These are phyloP conservation scores for Sandelia bainsii DNA, from an alignment of 2,797 vertebrate species.

Conservation along the genomic window DNA sequence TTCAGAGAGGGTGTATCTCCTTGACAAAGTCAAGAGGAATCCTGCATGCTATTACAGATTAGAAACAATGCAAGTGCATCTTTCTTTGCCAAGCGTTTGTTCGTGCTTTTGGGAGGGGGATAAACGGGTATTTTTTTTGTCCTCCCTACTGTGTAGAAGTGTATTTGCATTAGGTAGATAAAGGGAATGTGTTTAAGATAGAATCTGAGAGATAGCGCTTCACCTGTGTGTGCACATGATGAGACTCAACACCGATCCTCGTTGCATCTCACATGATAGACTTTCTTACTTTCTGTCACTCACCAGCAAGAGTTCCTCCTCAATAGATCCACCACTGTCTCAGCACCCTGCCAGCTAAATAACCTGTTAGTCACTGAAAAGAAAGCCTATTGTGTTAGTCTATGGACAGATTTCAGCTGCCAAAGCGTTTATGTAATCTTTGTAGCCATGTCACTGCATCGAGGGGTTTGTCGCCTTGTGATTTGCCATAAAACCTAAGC, in stretches of 20 bases:
- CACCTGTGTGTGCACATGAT: conserved; percentile 49
- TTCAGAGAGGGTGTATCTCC: conserved; percentile 59
- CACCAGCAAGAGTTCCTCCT: conserved; percentile 29
- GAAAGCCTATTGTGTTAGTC: conserved; percentile 50
- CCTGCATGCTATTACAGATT: conserved; percentile 61
- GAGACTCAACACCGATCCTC: conserved; percentile 59
- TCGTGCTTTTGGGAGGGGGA: conserved; percentile 14
- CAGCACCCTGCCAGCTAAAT: conserved; percentile 42
- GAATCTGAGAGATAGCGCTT: conserved; percentile 57
- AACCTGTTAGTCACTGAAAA: conserved; percentile 51
- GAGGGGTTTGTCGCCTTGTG: conserved; percentile 58
- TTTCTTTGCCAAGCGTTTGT: conserved; percentile 28
- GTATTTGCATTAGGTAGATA: conserved; percentile 77
- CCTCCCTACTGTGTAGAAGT: conserved; percentile 47
- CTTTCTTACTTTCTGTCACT: conserved; percentile 48
- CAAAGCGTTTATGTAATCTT: conserved; percentile 58
- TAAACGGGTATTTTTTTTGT: conserved; percentile 42
- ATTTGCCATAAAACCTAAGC: conserved; percentile 63
- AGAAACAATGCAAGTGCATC: conserved; percentile 59
- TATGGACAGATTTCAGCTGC: conserved; percentile 49
- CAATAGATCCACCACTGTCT: conserved; percentile 34
- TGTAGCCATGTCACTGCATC: conserved; percentile 38
- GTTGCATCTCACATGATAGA: conserved; percentile 49
- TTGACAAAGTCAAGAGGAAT: conserved; percentile 74
- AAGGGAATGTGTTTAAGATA: conserved; percentile 77